Evolutionary conservation across 2,888 invertebrate species (phyloP).

Genomic region (Sarcophaga carnaria): DNA sequence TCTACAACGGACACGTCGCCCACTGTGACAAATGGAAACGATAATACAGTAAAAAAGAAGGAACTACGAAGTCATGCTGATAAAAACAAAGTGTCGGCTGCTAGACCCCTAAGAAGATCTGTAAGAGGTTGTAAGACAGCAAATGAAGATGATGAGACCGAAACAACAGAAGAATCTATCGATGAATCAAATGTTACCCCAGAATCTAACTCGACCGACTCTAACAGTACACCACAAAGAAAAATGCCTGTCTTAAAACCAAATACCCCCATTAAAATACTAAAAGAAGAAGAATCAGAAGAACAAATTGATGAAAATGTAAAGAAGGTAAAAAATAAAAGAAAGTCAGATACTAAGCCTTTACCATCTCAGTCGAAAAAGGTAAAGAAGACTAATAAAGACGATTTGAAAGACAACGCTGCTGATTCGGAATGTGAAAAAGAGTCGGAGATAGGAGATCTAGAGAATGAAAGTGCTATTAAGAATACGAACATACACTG

Average conservation of each 20-base stretch:
- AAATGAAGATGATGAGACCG: conserved; percentile 30
- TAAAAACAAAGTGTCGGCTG: not conserved
- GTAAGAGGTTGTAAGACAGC: conserved; percentile 40
- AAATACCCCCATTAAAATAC: conserved; percentile 72
- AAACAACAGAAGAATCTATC: conserved; percentile 33
- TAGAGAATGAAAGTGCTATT: conserved; percentile 41
- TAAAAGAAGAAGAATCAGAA: conserved; percentile 54
- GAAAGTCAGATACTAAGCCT: conserved; percentile 51
- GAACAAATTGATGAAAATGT: too few relatives aligned
- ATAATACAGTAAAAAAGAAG: conserved; percentile 9
- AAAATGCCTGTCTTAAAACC: conserved; percentile 74
- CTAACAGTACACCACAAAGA: conserved; percentile 49
- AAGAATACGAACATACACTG: conserved; percentile 75
- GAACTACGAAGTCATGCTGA: not conserved
- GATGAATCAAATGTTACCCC: conserved; percentile 32
- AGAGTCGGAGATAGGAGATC: not conserved
- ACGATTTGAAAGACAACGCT: conserved; percentile 11
- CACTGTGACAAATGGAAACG: conserved; percentile 18
- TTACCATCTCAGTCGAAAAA: conserved; percentile 60
- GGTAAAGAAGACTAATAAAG: conserved; percentile 17
- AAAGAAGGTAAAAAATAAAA: conserved; percentile 32
- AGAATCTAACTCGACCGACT: not conserved
- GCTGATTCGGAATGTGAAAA: conserved; percentile 15
- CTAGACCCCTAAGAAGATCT: conserved; percentile 46
- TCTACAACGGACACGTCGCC: not conserved